These are phyloP conservation scores for Oreochromis spilurus DNA, from an alignment of 2,113 vertebrate species.

Conservation along the genomic window DNA sequence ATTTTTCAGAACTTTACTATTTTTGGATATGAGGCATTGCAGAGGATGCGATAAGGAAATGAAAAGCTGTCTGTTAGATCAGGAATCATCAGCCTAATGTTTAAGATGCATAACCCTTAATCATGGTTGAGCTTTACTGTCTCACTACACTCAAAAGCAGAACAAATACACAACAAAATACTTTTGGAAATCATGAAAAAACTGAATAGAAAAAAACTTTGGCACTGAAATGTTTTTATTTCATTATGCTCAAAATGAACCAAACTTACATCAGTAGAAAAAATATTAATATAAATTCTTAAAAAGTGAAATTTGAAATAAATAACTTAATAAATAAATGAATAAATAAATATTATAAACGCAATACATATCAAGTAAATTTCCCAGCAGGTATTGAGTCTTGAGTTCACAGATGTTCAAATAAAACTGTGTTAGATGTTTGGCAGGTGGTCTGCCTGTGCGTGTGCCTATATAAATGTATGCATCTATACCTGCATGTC, in stretches of 20 bases:
- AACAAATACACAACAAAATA: background rate
- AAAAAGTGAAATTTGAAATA: conserved; percentile 51
- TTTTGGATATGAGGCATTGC: background rate
- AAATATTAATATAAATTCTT: conserved; percentile 62
- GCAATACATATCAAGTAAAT: conserved; percentile 41
- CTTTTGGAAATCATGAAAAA: background rate
- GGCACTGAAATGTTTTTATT: conserved; percentile 22
- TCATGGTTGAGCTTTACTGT: background rate
- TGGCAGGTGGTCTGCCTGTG: background rate
- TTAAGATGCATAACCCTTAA: background rate
- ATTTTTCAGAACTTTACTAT: background rate
- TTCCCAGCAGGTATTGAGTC: conserved; percentile 49
- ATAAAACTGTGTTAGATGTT: conserved; percentile 11
- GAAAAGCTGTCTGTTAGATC: background rate
- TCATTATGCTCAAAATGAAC: conserved; percentile 27
- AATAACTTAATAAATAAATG: conserved; percentile 40
- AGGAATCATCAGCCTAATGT: background rate
- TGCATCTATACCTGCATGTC: background rate
- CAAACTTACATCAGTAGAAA: conserved; percentile 64
- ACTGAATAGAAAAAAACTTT: background rate
- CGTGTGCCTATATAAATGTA: background rate
- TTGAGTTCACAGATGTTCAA: conserved; percentile 21
- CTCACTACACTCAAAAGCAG: background rate
- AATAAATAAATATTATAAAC: conserved; percentile 40
- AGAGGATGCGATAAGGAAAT: background rate